These are phyloP conservation scores for Acanthoscelides obtectus DNA, from an alignment of 2,888 invertebrate genomes.

Conservation along the genomic window DNA sequence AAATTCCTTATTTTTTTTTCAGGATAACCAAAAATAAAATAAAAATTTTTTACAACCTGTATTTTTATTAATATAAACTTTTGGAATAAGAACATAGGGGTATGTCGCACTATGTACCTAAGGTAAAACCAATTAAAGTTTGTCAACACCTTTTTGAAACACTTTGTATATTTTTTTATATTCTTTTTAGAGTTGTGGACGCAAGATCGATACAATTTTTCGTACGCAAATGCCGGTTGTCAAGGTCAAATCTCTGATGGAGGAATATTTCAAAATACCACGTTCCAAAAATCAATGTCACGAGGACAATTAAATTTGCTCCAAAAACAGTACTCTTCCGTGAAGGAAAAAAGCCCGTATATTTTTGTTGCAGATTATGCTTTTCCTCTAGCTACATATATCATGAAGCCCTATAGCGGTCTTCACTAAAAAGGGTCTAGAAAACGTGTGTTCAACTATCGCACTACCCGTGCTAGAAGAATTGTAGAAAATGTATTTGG, in stretches of 20 bases:
- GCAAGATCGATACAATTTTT: constrained; percentile 1
- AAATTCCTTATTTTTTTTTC: too few species aligned
- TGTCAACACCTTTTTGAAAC: too few species aligned
- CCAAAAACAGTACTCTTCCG: constrained; percentile 1
- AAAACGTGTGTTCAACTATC: constrained; percentile 8
- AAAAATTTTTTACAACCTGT: too few species aligned
- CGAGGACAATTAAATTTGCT: not conserved
- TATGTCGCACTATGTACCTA: too few species aligned
- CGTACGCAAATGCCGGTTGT: not conserved
- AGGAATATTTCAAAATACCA: constrained; percentile 1
- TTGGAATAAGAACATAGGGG: too few species aligned
- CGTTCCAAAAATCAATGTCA: constrained; percentile 5
- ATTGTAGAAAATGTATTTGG: constrained; percentile 12
- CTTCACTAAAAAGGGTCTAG: constrained; percentile 5
- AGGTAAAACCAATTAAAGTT: too few species aligned
- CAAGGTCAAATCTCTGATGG: constrained; percentile 3
- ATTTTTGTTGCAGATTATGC: constrained; percentile 11
- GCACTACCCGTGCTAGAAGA: constrained; percentile 4
- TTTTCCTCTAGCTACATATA: constrained; percentile 3
- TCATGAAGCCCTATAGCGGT: constrained; percentile 10
- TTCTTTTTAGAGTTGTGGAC: constrained; percentile 6
- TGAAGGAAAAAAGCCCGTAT: constrained; percentile 6
- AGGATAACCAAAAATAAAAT: too few species aligned
- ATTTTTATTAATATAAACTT: too few species aligned
- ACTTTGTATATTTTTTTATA: too few species aligned